Percentiles rank a stretch among this genome's conserved stretches.
Conservation (phyloP, 2,113 vertebrate species). For the Neodontobutis hainanensis region DNA sequence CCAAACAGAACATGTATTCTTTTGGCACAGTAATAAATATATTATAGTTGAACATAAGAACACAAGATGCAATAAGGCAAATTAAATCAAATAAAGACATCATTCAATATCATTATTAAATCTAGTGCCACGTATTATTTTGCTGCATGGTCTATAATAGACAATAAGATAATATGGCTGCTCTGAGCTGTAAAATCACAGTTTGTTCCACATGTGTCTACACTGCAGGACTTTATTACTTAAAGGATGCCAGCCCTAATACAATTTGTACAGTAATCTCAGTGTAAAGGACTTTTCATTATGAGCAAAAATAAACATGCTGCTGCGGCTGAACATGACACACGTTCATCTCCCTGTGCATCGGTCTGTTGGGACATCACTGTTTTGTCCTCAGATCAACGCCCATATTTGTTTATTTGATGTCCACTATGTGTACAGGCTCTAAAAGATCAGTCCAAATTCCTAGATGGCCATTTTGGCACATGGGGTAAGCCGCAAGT, state of each 20-base stretch:
- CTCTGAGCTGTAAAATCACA: constrained; percentile 33
- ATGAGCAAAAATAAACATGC: not conserved
- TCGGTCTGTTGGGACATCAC: not conserved
- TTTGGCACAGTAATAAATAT: constrained; percentile 37
- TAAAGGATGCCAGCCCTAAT: constrained; percentile 30
- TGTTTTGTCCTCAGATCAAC: not conserved
- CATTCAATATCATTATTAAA: constrained; percentile 33
- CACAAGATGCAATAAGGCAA: constrained; percentile 33
- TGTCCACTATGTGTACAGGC: constrained; percentile 27
- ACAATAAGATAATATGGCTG: constrained; percentile 21
- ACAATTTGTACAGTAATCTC: constrained; percentile 7
- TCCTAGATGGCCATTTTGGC: constrained; percentile 68
- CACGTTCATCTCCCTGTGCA: not conserved
- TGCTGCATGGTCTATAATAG: constrained; percentile 7
- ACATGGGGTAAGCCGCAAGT: constrained; percentile 59
- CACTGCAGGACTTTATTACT: constrained; percentile 36
- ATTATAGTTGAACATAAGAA: constrained; percentile 29
- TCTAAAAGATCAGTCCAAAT: constrained; percentile 39
- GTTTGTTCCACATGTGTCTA: constrained; percentile 21
- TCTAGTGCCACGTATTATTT: constrained; percentile 8
- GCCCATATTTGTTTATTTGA: constrained; percentile 66
- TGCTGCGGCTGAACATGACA: not conserved
- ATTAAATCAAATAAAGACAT: constrained; percentile 30
- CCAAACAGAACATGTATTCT: constrained; percentile 16
- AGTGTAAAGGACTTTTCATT: not conserved